Percentiles rank a stretch among this genome's conserved stretches.
These are phyloP conservation scores for Vulpes vulpes DNA, from an alignment of 2,113 vertebrate species.

Conservation along the genomic window DNA sequence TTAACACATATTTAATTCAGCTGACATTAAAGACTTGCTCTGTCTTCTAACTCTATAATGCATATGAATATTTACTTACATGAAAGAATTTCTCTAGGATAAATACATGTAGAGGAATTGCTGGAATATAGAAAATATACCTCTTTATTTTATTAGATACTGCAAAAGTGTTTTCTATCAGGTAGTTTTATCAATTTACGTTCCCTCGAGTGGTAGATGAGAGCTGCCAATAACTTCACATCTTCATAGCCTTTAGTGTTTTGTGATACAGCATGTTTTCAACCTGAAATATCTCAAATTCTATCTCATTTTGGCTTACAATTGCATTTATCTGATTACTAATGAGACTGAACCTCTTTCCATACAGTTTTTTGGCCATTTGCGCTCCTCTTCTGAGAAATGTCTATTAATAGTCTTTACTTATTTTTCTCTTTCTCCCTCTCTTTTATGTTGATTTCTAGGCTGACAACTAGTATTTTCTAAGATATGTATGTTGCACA, in stretches of 20 bases:
- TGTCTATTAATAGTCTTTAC: neutral
- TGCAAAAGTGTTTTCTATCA: neutral
- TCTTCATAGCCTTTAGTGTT: neutral
- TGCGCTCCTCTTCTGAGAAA: neutral
- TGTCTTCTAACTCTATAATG: neutral
- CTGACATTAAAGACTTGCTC: neutral
- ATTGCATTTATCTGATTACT: neutral
- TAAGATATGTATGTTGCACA: neutral
- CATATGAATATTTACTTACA: neutral
- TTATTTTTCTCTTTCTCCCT: neutral
- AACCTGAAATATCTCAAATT: neutral
- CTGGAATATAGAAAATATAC: neutral
- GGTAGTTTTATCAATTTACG: neutral
- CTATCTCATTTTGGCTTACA: conserved; percentile 10
- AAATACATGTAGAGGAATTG: neutral
- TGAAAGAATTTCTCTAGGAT: neutral
- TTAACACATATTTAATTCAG: neutral
- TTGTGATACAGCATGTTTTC: neutral
- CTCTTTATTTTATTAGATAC: neutral
- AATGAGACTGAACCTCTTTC: neutral
- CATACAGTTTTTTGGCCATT: neutral
- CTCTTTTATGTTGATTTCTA: neutral
- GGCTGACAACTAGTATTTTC: neutral
- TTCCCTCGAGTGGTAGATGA: neutral
- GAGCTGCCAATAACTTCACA: neutral